These are phyloP conservation scores for Trichonephila clavipes DNA, from an alignment of 1,140 invertebrate genomes.

Conservation along the genomic window DNA sequence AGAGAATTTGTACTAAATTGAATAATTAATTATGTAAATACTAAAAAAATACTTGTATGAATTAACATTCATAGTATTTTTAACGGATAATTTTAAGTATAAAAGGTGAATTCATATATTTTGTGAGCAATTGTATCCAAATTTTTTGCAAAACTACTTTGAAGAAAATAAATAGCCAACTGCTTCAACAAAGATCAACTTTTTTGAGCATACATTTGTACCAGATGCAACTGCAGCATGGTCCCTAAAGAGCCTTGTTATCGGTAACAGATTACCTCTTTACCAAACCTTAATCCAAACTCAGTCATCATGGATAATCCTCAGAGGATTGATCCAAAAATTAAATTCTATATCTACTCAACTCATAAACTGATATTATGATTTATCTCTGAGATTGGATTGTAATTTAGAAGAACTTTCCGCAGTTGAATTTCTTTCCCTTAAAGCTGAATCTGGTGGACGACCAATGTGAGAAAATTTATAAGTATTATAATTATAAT, in stretches of 20 bases:
- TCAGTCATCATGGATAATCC: neutral
- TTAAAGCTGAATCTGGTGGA: neutral
- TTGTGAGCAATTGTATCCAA: neutral
- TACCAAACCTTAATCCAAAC: neutral
- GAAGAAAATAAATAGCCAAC: neutral
- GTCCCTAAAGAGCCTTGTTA: constrained; percentile 1
- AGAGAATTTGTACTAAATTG: no score
- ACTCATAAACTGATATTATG: neutral
- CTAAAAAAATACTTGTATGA: no score
- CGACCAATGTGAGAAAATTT: constrained; percentile 74
- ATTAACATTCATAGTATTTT: no score
- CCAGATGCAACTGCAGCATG: neutral
- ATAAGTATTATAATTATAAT: constrained; percentile 70
- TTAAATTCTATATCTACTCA: neutral
- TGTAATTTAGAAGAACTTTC: neutral
- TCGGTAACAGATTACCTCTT: neutral
- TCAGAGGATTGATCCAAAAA: neutral
- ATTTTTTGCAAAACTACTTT: neutral
- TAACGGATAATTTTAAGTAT: neutral
- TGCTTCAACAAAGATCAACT: neutral
- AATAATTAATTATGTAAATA: no score
- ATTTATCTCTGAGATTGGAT: constrained; percentile 1
- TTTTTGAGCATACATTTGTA: neutral
- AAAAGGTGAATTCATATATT: neutral
- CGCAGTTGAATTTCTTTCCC: neutral